A percentile compares a stretch with the other conserved stretches of the same genome.
Evolutionary conservation across 2,888 invertebrate genomes (phyloP).

Genomic region (Cheilosia urbana): DNA sequence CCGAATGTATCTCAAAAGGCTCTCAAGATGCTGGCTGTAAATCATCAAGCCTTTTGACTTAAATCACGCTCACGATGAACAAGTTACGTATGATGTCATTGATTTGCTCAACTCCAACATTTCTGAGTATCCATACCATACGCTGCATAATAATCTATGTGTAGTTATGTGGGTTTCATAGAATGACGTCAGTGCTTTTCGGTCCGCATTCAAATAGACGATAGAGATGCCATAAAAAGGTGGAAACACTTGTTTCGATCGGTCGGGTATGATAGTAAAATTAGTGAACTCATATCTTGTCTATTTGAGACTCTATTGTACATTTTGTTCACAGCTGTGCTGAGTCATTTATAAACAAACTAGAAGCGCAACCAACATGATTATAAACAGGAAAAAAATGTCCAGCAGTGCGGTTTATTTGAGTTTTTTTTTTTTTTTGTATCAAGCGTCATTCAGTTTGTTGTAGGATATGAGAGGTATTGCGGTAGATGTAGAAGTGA

Average conservation of each 20-base stretch:
- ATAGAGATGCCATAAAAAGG: conserved; percentile 48
- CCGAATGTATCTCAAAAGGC: background rate
- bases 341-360: conserved; percentile 39
- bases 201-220: conserved; percentile 15
- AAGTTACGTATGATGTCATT: conserved; percentile 60
- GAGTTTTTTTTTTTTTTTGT: conserved; percentile 19
- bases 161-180: conserved; percentile 29
- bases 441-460: conserved; percentile 32
- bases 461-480: conserved; percentile 2
- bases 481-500: background rate
- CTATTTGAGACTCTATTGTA: conserved; percentile 28
- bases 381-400: conserved; percentile 34
- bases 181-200: conserved; percentile 58
- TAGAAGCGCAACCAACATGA: conserved; percentile 28
- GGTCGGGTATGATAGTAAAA: conserved; percentile 14
- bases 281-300: conserved; percentile 41
- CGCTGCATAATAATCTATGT: conserved; percentile 10
- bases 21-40: conserved; percentile 11
- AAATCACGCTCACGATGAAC: conserved; percentile 38
- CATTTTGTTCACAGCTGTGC: conserved; percentile 59
- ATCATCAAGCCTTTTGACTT: conserved; percentile 8
- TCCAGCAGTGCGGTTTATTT: conserved; percentile 25
- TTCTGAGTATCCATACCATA: conserved; percentile 16
- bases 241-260: conserved; percentile 55
- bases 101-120: conserved; percentile 46